Base-by-base conservation (phyloP, 2,797 vertebrate genomes). In the Graptemys geographica region DNA sequence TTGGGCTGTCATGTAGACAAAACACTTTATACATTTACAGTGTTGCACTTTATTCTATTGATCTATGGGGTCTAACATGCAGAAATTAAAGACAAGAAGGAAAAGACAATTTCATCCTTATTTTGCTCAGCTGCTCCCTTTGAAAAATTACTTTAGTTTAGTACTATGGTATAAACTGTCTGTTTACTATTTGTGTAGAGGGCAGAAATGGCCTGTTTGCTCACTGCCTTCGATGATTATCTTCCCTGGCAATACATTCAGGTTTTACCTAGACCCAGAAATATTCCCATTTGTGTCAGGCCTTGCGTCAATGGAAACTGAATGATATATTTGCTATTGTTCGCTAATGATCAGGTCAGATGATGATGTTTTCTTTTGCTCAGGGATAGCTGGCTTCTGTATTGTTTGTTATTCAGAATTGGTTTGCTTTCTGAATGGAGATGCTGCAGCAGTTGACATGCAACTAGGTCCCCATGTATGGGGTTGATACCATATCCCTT, bases 361-460 rank as follows among this genome's bases (percentile, higher is more conserved):
- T 53, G 31, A 15, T 86, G 79, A 59, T 31, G 89, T 88, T 83
- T 90, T 56, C 53, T 25, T 91, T 95, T 91, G 12, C 37, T 84
- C 91, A 84, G 5, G 69, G 86, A 52, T 37, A 65, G 10, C 44
- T 41, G 31, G 87, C 27, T 93, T 59, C 25, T 94, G 89, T 89
- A 7, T 87, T 83, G 55, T 81, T 92, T 44, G 15, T 69, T 90
- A 6, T 56, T 92, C 27, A 62, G 83, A 93, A 52, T 49, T 92
- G 33, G 72, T 90, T 89, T 81, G 4, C 51, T 55, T 95, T 92
- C 74, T 93, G 65, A 95, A 84, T 81, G 88, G 74, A 95, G 90
- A 86, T 84, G 15, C 93, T 44, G 11, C 8, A 21, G 25, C 44
- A 47, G 25, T 44, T 47, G 72, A 27, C 23, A 44, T 47, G 7